Base-by-base conservation (phyloP, 2,797 vertebrate genomes). In the Enteromius fasciolatus region DNA sequence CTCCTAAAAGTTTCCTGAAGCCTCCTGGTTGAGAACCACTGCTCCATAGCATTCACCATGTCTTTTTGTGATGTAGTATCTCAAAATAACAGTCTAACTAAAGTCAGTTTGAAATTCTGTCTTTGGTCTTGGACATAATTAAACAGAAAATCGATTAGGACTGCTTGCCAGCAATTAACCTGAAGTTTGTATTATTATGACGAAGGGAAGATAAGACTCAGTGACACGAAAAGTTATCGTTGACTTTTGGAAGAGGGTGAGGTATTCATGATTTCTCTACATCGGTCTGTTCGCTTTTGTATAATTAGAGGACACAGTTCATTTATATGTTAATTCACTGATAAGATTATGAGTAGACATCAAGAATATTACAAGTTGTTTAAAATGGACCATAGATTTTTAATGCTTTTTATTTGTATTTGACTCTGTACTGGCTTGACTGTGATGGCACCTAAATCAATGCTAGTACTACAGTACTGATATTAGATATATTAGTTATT, bases 111-210 rank as follows among this genome's bases (percentile, higher is more conserved):
- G 73, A 41, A 84, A 80, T 89, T 90, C 87, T 84, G 63, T 83
- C 87, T 84, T 59, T 67, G 66, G 81, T 69, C 50, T 89, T 66
- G 83, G 86, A 86, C 78, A 61, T 90, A 88, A 90, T 91, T 89
- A 90, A 90, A 86, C 54, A 5, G 36, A 81, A 81, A 83, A 91
- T 91, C 86, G 87, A 91, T 93, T 89, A 86, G 86, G 80, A 83
- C 77, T 85, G 84, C 68, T 66, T 74, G 61, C 61, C 69, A 85
- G 82, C 87, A 90, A 91, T 89, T 88, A 90, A 90, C 83, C 86
- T 76, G 66, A 39, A 75, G 81, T 86, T 87, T 87, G 81, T 52
- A 76, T 78, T 84, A 84, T 87, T 88, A 79, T 86, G 76, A 69
- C 66, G 74, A 80, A 52, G 68, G 33, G 78, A 83, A 74, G 61